These are phyloP conservation scores for Blastobasis lacticolella DNA, from an alignment of 2,888 invertebrate genomes.

Conservation along the genomic window DNA sequence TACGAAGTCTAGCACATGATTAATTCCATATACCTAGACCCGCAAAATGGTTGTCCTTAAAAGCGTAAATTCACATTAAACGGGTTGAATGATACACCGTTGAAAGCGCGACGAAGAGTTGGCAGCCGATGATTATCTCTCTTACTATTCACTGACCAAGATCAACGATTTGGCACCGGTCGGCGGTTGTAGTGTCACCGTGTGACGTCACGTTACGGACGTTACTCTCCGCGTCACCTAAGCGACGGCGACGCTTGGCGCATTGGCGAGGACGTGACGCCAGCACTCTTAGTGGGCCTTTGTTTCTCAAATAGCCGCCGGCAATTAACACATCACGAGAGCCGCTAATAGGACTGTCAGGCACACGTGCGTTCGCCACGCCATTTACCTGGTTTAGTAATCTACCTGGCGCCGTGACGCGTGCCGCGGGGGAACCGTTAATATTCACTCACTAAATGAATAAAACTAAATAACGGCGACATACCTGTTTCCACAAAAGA, in stretches of 20 bases:
- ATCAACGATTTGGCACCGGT: slow-evolving; percentile 3
- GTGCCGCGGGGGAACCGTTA: too few species aligned
- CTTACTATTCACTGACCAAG: slow-evolving; percentile 2
- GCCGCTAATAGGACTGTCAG: slow-evolving; percentile 2
- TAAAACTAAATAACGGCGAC: too few species aligned
- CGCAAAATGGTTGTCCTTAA: too few species aligned
- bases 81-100: too few species aligned
- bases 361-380: background rate
- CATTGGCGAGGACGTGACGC: slow-evolving; percentile 1
- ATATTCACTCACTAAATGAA: too few species aligned
- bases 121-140: background rate
- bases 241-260: background rate
- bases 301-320: background rate
- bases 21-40: too few species aligned
- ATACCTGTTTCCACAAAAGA: too few species aligned
- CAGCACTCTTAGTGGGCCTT: background rate
- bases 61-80: too few species aligned
- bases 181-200: background rate
- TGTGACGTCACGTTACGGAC: background rate
- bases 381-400: too few species aligned
- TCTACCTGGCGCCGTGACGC: too few species aligned
- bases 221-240: background rate
- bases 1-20: too few species aligned
- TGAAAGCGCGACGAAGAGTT: background rate
- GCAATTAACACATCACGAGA: slow-evolving; percentile 1